Conservation (phyloP, 1,140 invertebrate species). For the Orussus abietinus region DNA sequence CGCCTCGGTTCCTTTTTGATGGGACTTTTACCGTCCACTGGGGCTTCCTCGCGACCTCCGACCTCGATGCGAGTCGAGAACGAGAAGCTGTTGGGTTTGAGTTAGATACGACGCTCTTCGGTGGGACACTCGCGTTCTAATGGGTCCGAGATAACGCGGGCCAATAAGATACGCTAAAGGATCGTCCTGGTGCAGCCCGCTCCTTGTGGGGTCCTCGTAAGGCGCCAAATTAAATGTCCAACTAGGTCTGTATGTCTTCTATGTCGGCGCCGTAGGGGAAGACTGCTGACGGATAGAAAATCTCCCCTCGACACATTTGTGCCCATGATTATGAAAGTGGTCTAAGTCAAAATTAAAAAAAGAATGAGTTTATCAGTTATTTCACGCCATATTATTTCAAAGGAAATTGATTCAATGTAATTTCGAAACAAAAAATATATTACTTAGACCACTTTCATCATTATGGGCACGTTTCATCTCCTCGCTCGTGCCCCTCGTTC, state of each 20-base stretch:
- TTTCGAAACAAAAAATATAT: too few species aligned
- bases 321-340: too few species aligned
- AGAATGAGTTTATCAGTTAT: too few species aligned
- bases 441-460: too few species aligned
- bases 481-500: too few species aligned
- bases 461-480: too few species aligned
- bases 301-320: too few species aligned
- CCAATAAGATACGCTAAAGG: conserved; percentile 7
- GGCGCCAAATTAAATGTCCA: conserved; percentile 9
- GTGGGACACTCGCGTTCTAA: conserved; percentile 4
- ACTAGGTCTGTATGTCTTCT: conserved; percentile 3
- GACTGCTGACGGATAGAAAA: too few species aligned
- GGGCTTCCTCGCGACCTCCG: background rate
- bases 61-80: background rate
- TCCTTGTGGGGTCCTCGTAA: conserved; percentile 7
- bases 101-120: conserved; percentile 1
- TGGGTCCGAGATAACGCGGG: conserved; percentile 10
- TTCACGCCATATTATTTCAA: too few species aligned
- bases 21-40: background rate
- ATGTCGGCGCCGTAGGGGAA: conserved; percentile 1
- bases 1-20: background rate
- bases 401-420: too few species aligned
- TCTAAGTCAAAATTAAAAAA: too few species aligned
- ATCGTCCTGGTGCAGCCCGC: conserved; percentile 1
- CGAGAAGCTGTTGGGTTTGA: background rate